These are phyloP conservation scores for Meghimatium bilineatum DNA, from an alignment of 2,888 invertebrate species.

Conservation along the genomic window DNA sequence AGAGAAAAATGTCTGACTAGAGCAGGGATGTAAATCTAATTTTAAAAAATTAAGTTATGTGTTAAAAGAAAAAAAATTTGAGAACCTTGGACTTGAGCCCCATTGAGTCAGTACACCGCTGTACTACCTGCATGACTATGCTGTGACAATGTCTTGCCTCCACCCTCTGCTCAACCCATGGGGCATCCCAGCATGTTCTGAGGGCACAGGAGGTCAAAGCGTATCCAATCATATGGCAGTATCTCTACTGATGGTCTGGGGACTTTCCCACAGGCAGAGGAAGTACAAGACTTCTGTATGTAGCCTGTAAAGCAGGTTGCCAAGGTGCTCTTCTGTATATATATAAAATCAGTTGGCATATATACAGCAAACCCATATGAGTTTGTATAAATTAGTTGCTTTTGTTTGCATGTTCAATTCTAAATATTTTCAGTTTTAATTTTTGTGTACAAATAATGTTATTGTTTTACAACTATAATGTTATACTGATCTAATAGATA, in stretches of 20 bases:
- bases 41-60: neutral
- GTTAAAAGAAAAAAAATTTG: constrained; percentile 39
- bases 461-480: neutral
- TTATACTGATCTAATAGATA: neutral
- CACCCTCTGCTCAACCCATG: constrained; percentile 59
- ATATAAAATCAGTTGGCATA: neutral
- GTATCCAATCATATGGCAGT: constrained; percentile 52
- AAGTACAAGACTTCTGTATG: constrained; percentile 55
- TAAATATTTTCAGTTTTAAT: neutral
- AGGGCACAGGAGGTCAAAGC: constrained; percentile 36
- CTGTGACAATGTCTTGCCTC: constrained; percentile 63
- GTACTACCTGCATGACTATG: constrained; percentile 69
- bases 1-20: no score
- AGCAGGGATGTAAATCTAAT: no score
- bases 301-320: constrained; percentile 55
- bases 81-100: constrained; percentile 63
- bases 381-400: neutral
- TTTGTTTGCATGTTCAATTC: neutral
- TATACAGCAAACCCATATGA: neutral
- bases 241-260: constrained; percentile 69
- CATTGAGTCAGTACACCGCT: constrained; percentile 61
- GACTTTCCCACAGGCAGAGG: constrained; percentile 67
- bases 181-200: constrained; percentile 58
- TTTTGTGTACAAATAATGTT: neutral
- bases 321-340: constrained; percentile 19